These are phyloP conservation scores for Escarpia spicata DNA, from an alignment of 2,888 invertebrate genomes.

Conservation along the genomic window DNA sequence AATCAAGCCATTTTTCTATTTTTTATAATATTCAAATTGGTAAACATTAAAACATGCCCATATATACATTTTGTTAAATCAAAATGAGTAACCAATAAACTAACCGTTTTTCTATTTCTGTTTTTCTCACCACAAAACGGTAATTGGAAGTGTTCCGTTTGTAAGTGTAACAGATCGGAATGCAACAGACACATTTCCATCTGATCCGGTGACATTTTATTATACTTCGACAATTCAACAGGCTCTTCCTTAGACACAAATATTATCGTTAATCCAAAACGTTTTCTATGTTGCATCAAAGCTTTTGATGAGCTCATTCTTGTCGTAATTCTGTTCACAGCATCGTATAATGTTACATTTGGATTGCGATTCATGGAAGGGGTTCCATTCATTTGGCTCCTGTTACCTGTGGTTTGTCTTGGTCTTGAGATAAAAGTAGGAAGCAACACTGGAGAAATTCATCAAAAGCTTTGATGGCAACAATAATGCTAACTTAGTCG, in stretches of 20 bases:
- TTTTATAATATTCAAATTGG: too few relatives aligned
- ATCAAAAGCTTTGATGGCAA: slow-evolving; percentile 5
- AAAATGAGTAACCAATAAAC: too few relatives aligned
- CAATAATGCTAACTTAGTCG: not conserved
- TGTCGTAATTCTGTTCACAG: not conserved
- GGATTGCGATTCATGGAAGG: not conserved
- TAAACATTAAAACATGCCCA: too few relatives aligned
- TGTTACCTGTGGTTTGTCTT: not conserved
- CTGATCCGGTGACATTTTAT: not conserved
- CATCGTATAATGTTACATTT: not conserved
- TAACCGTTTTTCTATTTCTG: too few relatives aligned
- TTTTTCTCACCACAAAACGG: too few relatives aligned
- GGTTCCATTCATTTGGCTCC: not conserved
- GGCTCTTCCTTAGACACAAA: not conserved
- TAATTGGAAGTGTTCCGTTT: too few relatives aligned
- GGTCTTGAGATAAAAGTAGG: not conserved
- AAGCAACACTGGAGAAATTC: not conserved
- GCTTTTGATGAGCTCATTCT: not conserved
- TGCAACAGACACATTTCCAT: not conserved
- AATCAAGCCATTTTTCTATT: too few relatives aligned
- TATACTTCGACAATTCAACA: not conserved
- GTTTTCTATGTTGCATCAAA: not conserved
- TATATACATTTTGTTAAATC: too few relatives aligned
- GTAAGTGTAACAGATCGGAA: too few relatives aligned
- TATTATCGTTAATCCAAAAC: not conserved